A percentile compares a stretch with the other conserved stretches of the same genome.
phyloP scores from a whole-genome alignment of 2,113 vertebrate genomes.

The Coracopsis vasa region DNA sequence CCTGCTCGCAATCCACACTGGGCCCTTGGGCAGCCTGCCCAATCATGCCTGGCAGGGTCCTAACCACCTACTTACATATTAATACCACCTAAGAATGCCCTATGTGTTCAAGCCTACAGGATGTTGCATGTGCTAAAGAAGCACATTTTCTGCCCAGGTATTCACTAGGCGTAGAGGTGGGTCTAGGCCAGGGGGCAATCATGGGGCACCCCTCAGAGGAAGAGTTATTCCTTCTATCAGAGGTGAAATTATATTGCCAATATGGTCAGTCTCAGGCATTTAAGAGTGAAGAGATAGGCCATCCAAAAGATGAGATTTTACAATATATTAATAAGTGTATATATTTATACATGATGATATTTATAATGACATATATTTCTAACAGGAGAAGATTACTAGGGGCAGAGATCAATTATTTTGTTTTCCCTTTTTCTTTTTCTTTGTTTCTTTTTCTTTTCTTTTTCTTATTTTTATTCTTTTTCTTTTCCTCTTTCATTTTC shows the following conservation, averaged over 20 bases:
- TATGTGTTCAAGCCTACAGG: background rate
- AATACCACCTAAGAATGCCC: slow-evolving; percentile 42
- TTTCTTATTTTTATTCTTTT: background rate
- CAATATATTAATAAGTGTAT: background rate
- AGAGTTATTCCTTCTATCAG: background rate
- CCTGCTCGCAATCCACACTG: background rate
- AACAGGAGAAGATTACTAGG: background rate
- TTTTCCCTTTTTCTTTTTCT: background rate
- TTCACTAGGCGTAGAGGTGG: fast-evolving
- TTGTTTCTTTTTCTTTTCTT: background rate
- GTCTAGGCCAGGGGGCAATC: background rate
- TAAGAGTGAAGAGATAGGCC: background rate
- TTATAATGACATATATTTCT: background rate
- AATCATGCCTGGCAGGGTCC: slow-evolving; percentile 9
- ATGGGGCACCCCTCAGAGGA: background rate
- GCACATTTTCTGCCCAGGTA: background rate
- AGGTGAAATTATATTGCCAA: background rate
- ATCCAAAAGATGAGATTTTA: background rate
- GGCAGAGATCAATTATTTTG: background rate
- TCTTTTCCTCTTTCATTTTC: background rate
- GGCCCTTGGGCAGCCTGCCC: slow-evolving; percentile 35
- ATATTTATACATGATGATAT: background rate
- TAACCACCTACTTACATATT: slow-evolving; percentile 43
- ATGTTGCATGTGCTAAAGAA: background rate
- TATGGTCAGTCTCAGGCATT: background rate